Conservation (phyloP, 2,113 vertebrate species). For the Beaufortia kweichowensis region DNA sequence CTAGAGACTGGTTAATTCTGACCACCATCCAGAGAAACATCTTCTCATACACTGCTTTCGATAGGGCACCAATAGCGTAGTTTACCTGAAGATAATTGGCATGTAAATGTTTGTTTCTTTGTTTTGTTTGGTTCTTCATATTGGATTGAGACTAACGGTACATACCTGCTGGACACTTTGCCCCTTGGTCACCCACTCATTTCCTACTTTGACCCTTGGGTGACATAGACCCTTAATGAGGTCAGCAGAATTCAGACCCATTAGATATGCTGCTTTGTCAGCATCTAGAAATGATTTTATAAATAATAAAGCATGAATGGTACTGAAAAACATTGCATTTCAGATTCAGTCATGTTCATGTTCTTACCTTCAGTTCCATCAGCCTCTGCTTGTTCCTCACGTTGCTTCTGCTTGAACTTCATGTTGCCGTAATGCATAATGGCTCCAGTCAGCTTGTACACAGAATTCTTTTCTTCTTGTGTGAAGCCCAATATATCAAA, state of each 20-base stretch:
- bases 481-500: constrained; percentile 84
- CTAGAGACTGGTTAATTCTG: constrained; percentile 65
- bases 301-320: background rate
- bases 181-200: constrained; percentile 83
- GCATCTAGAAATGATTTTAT: constrained; percentile 68
- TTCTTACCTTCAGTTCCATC: constrained; percentile 84
- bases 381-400: constrained; percentile 87
- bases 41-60: constrained; percentile 66
- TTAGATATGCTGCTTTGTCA: constrained; percentile 79
- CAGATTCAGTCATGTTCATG: background rate
- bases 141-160: constrained; percentile 16
- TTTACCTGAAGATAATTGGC: constrained; percentile 43
- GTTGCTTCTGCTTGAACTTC: constrained; percentile 85
- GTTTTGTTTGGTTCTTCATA: background rate
- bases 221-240: constrained; percentile 80
- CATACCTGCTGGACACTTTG: constrained; percentile 82
- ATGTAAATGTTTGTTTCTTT: background rate
- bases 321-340: no score
- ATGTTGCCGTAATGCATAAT: constrained; percentile 91
- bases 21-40: constrained; percentile 69
- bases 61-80: constrained; percentile 59
- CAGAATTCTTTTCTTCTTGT: constrained; percentile 79
- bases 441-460: constrained; percentile 87
- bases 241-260: constrained; percentile 83
- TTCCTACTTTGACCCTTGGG: constrained; percentile 82